Conservation (phyloP, 2,888 invertebrate genomes). For the Eledona agricola region DNA sequence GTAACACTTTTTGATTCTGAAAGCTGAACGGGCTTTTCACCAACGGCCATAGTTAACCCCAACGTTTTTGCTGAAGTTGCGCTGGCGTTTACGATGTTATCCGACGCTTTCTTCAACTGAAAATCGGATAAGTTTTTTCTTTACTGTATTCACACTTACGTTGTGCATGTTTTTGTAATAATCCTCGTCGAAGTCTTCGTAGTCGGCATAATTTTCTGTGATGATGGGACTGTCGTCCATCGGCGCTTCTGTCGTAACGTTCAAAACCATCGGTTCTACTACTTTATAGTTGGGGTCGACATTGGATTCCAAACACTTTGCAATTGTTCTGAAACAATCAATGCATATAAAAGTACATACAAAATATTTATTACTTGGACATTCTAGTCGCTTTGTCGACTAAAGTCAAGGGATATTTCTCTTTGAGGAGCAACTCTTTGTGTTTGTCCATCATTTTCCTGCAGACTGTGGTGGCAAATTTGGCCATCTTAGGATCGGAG, state of each 20-base stretch:
- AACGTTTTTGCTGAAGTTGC: no score
- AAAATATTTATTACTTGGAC: constrained; percentile 4
- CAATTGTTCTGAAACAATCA: constrained; percentile 5
- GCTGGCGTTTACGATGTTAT: no score
- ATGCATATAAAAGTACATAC: constrained; percentile 1
- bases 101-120: no score
- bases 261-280: constrained; percentile 1
- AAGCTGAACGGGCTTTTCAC: no score
- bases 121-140: no score
- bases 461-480: constrained; percentile 17
- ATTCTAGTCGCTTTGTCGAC: neutral
- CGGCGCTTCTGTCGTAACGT: constrained; percentile 6
- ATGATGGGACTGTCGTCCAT: neutral
- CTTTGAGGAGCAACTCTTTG: constrained; percentile 7
- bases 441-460: constrained; percentile 21
- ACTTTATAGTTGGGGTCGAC: constrained; percentile 14
- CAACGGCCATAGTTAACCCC: no score
- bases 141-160: constrained; percentile 11
- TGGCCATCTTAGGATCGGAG: constrained; percentile 10
- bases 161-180: constrained; percentile 19
- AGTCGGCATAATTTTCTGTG: constrained; percentile 19
- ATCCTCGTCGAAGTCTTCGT: constrained; percentile 14
- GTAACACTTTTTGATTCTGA: no score
- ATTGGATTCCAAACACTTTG: constrained; percentile 10
- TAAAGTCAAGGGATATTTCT: constrained; percentile 3